Evolutionary conservation across 2,888 invertebrate genomes (phyloP).

Genomic region (Aphidoletes aphidimyza): DNA sequence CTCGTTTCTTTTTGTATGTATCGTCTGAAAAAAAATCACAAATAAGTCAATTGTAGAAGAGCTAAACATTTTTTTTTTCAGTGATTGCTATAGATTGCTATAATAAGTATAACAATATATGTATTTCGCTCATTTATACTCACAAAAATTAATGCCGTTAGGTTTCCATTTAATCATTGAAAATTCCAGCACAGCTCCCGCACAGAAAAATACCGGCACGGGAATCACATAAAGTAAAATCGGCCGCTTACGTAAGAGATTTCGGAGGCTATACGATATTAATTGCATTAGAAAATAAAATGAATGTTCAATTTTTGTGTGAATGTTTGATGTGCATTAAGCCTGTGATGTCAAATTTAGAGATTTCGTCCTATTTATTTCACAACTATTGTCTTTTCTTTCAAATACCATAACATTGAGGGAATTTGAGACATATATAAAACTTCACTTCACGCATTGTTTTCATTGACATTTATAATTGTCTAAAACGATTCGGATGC

Average conservation of each 20-base stretch:
- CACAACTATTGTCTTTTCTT: background rate
- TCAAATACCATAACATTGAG: background rate
- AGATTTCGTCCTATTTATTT: too few relatives aligned
- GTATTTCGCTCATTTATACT: background rate
- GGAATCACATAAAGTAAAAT: background rate
- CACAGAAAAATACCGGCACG: background rate
- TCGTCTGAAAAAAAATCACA: background rate
- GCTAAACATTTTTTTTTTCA: background rate
- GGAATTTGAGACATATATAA: too few relatives aligned
- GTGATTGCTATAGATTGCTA: background rate
- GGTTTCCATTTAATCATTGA: constrained; percentile 28
- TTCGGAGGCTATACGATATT: background rate
- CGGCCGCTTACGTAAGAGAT: background rate
- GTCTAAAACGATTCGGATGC: background rate
- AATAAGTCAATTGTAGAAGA: background rate
- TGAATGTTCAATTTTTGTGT: background rate
- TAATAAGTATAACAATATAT: background rate
- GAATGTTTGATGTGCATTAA: too few relatives aligned
- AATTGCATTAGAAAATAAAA: background rate
- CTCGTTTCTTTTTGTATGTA: constrained; percentile 25
- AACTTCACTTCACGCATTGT: too few relatives aligned
- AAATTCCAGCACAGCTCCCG: background rate
- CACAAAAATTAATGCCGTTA: constrained; percentile 30
- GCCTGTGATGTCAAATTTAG: background rate
- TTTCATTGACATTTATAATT: background rate